Base-by-base conservation (phyloP, 2,797 vertebrate genomes). In the Muscicapa striata region DNA sequence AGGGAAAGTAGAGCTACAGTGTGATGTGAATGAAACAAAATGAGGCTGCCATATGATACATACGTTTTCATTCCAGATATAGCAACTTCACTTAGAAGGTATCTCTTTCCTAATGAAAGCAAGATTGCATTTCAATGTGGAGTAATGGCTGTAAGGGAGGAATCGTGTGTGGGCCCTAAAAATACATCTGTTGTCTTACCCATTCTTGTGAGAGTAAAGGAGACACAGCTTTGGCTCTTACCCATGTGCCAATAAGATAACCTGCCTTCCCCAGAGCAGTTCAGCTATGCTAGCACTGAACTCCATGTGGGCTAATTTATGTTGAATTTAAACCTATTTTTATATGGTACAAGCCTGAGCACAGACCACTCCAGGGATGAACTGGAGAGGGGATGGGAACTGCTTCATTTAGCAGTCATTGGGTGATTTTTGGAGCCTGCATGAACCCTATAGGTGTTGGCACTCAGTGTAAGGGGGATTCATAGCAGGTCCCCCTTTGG, bases 71-170 rank as follows among this genome's bases (percentile, higher is more conserved):
- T 94, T 90, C 69, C 91, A 61, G 74, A 89, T 87, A 68, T 23
- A 94, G 83, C 83, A 79, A 58, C 83, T 82, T 70, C 70, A 61
- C 27, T 93, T 87, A 91, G 90, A 77, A 88, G 67, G 57, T 66
- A 24, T 90, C 91, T 89, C 87, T 54, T 91, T 79, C 67, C 63
- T 88, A 84, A 72, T 84, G 83, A 91, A 88, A 91, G 78, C 74
- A 91, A 93, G 91, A 89, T 78, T 93, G 59, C 34, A 55, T 90
- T 95, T 93, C 70, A 76, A 0, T 57, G 59, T 52, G 49, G 68
- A 94, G 54, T 69, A 55, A 76, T 48, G 64, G 57, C n/a, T 87
- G 55, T 45, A 54, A 90, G 49, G 64, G 49, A 74, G 51, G 89
- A 89, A 86, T 36, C 1, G 1, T 49, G 80, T 69, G 67, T 67